phyloP scores from a whole-genome alignment of 2,888 invertebrate genomes.

The Hedychridium roseum region DNA sequence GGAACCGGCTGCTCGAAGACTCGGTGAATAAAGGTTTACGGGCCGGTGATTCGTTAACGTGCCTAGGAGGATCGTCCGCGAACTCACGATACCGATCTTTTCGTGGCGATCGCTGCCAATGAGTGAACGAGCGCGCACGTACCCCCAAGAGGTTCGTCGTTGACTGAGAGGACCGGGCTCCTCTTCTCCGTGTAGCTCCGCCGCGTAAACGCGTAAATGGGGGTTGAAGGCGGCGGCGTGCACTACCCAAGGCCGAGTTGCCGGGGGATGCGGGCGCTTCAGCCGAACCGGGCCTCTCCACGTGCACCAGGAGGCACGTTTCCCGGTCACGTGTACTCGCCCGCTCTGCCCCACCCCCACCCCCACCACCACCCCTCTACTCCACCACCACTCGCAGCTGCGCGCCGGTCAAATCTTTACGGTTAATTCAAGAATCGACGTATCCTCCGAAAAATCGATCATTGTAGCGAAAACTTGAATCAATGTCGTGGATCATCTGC shows the following conservation, averaged over 20 bases:
- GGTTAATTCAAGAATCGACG: too few relatives aligned
- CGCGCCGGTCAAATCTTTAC: not conserved
- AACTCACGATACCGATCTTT: too few relatives aligned
- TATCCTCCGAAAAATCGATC: too few relatives aligned
- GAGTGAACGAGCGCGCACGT: slow-evolving; percentile 11
- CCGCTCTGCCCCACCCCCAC: not conserved
- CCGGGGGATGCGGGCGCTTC: slow-evolving; percentile 33
- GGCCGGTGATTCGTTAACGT: too few relatives aligned
- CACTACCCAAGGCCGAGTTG: slow-evolving; percentile 15
- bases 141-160: slow-evolving; percentile 38
- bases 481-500: too few relatives aligned
- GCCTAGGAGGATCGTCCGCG: too few relatives aligned
- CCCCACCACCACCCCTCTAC: not conserved
- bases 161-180: slow-evolving; percentile 42
- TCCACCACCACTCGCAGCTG: slow-evolving; percentile 3
- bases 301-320: slow-evolving; percentile 61
- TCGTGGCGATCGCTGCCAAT: too few relatives aligned
- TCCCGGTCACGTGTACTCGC: slow-evolving; percentile 52
- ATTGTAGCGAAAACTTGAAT: too few relatives aligned
- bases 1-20: slow-evolving; percentile 4
- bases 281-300: slow-evolving; percentile 44
- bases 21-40: too few relatives aligned
- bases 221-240: slow-evolving; percentile 42
- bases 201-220: slow-evolving; percentile 32
- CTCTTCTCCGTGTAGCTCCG: slow-evolving; percentile 24